Percentiles rank a stretch among this genome's conserved stretches.
Evolutionary conservation across 2,888 invertebrate species (phyloP).

Genomic region (Lepidochitona cinerea): DNA sequence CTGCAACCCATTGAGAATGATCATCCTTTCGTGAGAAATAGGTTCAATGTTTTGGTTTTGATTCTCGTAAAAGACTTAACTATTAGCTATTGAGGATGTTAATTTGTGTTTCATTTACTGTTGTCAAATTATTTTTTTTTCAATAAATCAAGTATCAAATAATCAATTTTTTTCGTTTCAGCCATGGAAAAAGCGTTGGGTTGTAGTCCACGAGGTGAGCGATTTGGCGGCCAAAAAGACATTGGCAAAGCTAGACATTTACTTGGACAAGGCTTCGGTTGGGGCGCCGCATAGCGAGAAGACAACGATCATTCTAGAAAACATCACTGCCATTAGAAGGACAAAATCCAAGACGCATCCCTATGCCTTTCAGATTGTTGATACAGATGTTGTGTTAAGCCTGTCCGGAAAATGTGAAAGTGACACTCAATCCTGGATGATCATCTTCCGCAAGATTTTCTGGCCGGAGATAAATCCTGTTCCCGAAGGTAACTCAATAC

Average conservation of each 20-base stretch:
- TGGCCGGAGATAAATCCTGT: no score
- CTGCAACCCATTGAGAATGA: no score
- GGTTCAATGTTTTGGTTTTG: no score
- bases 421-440: slow-evolving; percentile 52
- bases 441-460: slow-evolving; percentile 48
- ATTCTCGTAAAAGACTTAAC: no score
- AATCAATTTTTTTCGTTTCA: slow-evolving; percentile 29
- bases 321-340: slow-evolving; percentile 43
- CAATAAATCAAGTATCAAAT: no score
- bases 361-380: slow-evolving; percentile 55
- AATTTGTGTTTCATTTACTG: no score
- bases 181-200: slow-evolving; percentile 58
- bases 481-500: no score
- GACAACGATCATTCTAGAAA: slow-evolving; percentile 50
- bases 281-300: slow-evolving; percentile 37
- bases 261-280: slow-evolving; percentile 40
- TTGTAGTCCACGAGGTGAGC: slow-evolving; percentile 52
- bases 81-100: no score
- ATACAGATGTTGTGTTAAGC: slow-evolving; percentile 37
- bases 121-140: no score
- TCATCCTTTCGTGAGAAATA: no score
- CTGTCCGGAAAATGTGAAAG: slow-evolving; percentile 42
- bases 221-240: slow-evolving; percentile 43
- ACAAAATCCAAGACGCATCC: slow-evolving; percentile 50
- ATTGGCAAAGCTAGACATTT: slow-evolving; percentile 50